Base-by-base conservation (phyloP, 2,113 vertebrate species). In the Ranitomeya variabilis region DNA sequence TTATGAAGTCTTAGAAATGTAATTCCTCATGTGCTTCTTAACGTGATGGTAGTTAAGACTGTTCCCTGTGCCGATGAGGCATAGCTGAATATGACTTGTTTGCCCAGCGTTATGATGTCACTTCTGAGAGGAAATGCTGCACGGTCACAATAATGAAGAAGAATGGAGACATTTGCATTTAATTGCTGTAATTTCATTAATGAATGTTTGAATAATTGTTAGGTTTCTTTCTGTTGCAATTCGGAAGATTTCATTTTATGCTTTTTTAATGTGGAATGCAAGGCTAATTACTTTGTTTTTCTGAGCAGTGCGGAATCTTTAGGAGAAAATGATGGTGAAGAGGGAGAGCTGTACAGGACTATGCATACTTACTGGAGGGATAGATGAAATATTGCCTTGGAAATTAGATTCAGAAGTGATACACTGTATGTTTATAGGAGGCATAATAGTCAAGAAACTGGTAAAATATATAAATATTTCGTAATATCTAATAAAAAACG, bases 121-220 rank as follows among this genome's bases (percentile, higher is more conserved):
- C 69, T 80, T 80, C 83, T 23, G 62, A 85, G 57, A 84, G 57
- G n/a, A 71, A 64, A 7, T 57, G 86, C 77, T 18, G 76, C 86
- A 57, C 52, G 23, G 67, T 66, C 69, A 88, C 69, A 67, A 84
- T 77, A 90, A 90, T 90, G 78, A 90, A 89, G 83, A 81, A 37
- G 83, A 59, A 83, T 81, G 31, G 78, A 83, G 64, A 37, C 52
- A 91, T 90, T 91, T 90, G 83, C 80, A 86, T 89, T 85, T 86
- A 91, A 89, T 90, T 90, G 86, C 86, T 88, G 59, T 88, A 85
- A 88, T 88, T 89, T 89, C 59, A 86, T 82, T 87, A 87, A 85
- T 80, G 77, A 90, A 89, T 85, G 80, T 90, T 90, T 90, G 89
- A 90, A 89, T 90, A 87, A 89, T 85, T 81, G 87, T 85, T 78